Conservation (phyloP, 2,797 vertebrate genomes). For the Clarias fuscus region DNA sequence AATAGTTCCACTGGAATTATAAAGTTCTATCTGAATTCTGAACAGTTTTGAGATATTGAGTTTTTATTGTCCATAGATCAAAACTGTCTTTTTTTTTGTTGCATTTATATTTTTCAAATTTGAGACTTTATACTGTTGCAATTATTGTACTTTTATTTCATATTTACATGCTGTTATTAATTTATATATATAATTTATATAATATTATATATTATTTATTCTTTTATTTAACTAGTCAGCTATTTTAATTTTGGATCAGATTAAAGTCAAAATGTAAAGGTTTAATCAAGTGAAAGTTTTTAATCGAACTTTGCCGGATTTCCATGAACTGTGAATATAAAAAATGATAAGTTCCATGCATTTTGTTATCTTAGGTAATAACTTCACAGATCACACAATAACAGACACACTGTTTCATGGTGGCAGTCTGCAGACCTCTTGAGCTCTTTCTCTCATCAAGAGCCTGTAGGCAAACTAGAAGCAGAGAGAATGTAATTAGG, state of each 20-base stretch:
- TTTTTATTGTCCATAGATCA: too few species aligned
- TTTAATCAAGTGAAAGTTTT: background rate
- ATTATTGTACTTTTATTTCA: background rate
- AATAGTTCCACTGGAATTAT: too few species aligned
- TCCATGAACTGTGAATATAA: background rate
- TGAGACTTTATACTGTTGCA: background rate
- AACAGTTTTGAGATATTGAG: too few species aligned
- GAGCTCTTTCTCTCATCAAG: slow-evolving; percentile 24
- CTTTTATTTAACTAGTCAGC: background rate
- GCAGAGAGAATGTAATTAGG: slow-evolving; percentile 37
- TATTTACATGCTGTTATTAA: background rate
- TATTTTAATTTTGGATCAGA: background rate
- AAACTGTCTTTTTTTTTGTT: too few species aligned
- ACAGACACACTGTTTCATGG: background rate
- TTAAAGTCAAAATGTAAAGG: background rate
- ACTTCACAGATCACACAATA: background rate
- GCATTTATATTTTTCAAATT: too few species aligned
- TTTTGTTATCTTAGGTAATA: background rate
- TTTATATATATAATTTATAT: too few species aligned
- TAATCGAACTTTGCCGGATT: background rate
- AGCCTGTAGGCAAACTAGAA: slow-evolving; percentile 13
- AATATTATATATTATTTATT: background rate
- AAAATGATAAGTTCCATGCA: background rate
- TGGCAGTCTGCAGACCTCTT: slow-evolving; percentile 21
- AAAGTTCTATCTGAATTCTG: too few species aligned